Conservation (phyloP, 2,888 invertebrate species). For the Ormia ochracea region DNA sequence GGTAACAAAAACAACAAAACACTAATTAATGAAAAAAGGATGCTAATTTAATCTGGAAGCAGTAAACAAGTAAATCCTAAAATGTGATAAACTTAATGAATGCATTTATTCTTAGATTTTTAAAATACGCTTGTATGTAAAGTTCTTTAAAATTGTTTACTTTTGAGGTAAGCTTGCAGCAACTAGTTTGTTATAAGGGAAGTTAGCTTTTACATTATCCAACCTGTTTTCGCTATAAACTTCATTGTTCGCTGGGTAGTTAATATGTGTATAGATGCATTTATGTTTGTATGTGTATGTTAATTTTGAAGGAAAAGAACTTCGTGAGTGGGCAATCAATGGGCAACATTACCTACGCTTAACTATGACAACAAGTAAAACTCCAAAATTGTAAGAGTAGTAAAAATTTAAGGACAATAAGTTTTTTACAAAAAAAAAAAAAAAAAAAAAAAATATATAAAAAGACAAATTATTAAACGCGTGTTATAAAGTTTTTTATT, state of each 20-base stretch:
- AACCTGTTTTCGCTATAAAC: neutral
- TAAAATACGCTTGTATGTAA: too few relatives aligned
- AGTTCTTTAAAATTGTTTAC: too few relatives aligned
- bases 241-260: neutral
- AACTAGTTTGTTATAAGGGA: neutral
- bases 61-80: too few relatives aligned
- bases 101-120: too few relatives aligned
- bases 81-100: too few relatives aligned
- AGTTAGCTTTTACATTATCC: neutral
- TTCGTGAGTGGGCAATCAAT: slow-evolving; percentile 12
- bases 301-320: neutral
- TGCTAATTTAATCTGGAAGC: too few relatives aligned
- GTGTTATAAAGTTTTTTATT: neutral
- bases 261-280: neutral
- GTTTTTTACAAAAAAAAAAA: neutral
- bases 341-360: slow-evolving; percentile 33
- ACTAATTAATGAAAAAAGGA: too few relatives aligned
- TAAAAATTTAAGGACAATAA: slow-evolving; percentile 31
- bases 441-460: slow-evolving; percentile 7
- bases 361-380: slow-evolving; percentile 10
- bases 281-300: too few relatives aligned
- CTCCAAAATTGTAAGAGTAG: slow-evolving; percentile 23
- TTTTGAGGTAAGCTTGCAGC: neutral
- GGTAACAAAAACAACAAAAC: too few relatives aligned
- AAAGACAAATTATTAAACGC: neutral